Conservation (phyloP, 2,797 vertebrate genomes). For the Caiman crocodilus region DNA sequence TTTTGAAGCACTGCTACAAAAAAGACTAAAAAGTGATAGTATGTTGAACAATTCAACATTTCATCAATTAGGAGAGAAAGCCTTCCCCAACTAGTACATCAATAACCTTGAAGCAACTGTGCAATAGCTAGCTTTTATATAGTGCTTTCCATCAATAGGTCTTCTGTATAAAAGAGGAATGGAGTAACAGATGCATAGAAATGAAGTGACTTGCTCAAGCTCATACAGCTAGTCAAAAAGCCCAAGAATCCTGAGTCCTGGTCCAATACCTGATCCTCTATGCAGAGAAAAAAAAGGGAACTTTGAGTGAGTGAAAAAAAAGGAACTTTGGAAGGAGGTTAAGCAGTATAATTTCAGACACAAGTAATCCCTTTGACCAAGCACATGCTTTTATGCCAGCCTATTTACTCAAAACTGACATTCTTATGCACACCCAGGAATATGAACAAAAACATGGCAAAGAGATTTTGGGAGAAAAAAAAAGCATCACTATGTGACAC, state of each 20-base stretch:
- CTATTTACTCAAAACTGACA: neutral
- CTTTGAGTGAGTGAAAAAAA: too few species aligned
- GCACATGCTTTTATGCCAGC: neutral
- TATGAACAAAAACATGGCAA: neutral
- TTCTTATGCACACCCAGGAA: neutral
- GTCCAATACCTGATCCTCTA: neutral
- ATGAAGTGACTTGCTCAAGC: neutral
- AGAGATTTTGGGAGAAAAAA: constrained; percentile 33
- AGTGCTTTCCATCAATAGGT: neutral
- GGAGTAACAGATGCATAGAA: neutral
- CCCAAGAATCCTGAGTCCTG: neutral
- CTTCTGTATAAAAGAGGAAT: neutral
- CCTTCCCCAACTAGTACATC: neutral
- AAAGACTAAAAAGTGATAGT: neutral
- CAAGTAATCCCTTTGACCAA: neutral
- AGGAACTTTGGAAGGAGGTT: neutral
- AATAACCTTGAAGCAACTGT: neutral
- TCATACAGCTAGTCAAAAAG: neutral
- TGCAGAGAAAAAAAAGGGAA: neutral
- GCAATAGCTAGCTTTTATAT: neutral
- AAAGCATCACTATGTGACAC: constrained; percentile 79
- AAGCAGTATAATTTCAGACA: neutral
- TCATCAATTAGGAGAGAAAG: neutral
- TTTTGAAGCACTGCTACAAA: neutral
- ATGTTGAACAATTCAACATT: neutral